Evolutionary conservation across 1,140 invertebrate species (phyloP).

Genomic region (Papilio polytes): DNA sequence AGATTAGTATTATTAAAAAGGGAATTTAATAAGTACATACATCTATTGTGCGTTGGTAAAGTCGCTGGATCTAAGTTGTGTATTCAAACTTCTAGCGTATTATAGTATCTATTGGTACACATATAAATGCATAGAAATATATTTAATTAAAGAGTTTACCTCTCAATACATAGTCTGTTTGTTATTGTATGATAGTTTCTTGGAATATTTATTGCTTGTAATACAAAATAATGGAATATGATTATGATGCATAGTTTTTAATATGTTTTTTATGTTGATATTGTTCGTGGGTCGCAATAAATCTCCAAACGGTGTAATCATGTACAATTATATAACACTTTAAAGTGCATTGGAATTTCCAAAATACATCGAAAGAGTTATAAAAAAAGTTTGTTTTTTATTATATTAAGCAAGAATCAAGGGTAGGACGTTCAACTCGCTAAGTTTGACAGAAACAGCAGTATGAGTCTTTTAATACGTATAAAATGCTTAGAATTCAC

Average conservation of each 20-base stretch:
- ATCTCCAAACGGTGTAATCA: neutral
- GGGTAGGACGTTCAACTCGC: neutral
- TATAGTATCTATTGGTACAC: neutral
- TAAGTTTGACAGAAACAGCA: neutral
- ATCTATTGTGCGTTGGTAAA: neutral
- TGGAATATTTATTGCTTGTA: conserved; percentile 36
- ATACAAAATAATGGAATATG: conserved; percentile 32
- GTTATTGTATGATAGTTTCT: conserved; percentile 10
- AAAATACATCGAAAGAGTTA: neutral
- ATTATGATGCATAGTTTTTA: conserved; percentile 28
- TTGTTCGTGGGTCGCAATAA: neutral
- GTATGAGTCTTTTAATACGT: neutral
- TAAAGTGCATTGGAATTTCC: conserved; percentile 2
- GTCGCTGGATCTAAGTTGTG: neutral
- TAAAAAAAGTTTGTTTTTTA: neutral
- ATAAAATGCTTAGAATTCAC: neutral
- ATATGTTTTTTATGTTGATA: conserved; percentile 11
- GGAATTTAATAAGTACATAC: too few species aligned
- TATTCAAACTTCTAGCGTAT: neutral
- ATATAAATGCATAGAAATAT: neutral
- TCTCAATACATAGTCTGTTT: neutral
- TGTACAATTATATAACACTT: neutral
- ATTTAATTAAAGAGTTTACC: neutral
- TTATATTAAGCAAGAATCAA: neutral
- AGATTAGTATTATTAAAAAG: too few species aligned